Percentiles rank a stretch among this genome's conserved stretches.
phyloP scores from a whole-genome alignment of 2,113 vertebrate genomes.

The Podilymbus podiceps region DNA sequence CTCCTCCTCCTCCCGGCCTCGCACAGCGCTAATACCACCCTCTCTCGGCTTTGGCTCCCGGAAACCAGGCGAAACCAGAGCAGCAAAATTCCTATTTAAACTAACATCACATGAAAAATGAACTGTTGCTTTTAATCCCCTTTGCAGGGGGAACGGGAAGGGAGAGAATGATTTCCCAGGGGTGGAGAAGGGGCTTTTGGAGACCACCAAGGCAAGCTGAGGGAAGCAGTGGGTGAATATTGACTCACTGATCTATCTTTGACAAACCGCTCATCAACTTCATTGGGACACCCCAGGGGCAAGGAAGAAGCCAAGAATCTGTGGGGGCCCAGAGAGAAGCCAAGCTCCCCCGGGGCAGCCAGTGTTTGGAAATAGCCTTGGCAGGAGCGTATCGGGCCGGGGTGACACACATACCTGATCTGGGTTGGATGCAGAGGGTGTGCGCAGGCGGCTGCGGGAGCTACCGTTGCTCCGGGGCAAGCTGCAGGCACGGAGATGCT shows the following conservation, averaged over 20 bases:
- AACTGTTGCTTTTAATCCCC: conserved; percentile 56
- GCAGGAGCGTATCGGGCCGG: accelerated
- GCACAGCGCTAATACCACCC: background rate
- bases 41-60: background rate
- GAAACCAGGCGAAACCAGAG: conserved; percentile 15
- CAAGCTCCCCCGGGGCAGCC: background rate
- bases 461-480: background rate
- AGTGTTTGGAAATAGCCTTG: background rate
- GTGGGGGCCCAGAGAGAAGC: background rate
- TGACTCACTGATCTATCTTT: background rate
- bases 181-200: background rate
- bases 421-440: background rate
- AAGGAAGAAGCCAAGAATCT: background rate
- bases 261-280: background rate
- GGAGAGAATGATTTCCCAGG: background rate
- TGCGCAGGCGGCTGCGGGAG: background rate
- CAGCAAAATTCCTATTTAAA: conserved; percentile 41
- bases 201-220: background rate
- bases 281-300: background rate
- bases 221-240: background rate
- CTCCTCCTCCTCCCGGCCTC: conserved; percentile 2
- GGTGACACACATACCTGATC: background rate
- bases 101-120: conserved; percentile 55
- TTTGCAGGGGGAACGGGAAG: background rate
- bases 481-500: background rate